Conservation (phyloP, 2,113 vertebrate species). For the Cinclus mexicanus region DNA sequence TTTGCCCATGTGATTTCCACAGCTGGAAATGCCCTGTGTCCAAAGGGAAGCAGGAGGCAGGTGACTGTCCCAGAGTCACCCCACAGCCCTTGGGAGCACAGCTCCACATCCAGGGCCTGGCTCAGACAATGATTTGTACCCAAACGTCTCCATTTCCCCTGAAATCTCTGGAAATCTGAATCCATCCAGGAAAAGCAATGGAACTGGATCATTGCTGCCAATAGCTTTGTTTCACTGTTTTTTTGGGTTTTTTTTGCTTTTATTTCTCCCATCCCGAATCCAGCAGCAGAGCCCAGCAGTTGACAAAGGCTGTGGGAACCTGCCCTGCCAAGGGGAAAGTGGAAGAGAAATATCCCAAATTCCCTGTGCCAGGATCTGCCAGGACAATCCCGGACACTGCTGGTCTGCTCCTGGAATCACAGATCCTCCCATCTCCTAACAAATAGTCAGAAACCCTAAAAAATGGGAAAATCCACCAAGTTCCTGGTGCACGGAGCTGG, state of each 20-base stretch:
- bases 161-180: background rate
- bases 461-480: rapidly evolving
- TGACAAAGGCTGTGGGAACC: rapidly evolving
- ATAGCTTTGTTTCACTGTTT: background rate
- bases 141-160: rapidly evolving
- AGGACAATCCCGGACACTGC: rapidly evolving
- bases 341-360: background rate
- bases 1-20: too few relatives aligned
- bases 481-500: too few relatives aligned
- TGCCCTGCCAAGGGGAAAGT: rapidly evolving
- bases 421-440: background rate
- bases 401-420: rapidly evolving
- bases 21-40: background rate
- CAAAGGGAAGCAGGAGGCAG: background rate
- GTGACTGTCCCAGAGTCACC: background rate
- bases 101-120: rapidly evolving
- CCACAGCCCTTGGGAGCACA: rapidly evolving
- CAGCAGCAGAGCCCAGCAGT: background rate
- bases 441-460: rapidly evolving
- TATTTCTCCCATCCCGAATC: background rate
- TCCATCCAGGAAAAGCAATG: rapidly evolving
- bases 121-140: rapidly evolving
- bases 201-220: rapidly evolving
- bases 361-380: rapidly evolving
- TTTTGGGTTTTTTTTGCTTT: too few relatives aligned